Base-by-base conservation (phyloP, 1,140 invertebrate genomes). In the Cherax quadricarinatus region DNA sequence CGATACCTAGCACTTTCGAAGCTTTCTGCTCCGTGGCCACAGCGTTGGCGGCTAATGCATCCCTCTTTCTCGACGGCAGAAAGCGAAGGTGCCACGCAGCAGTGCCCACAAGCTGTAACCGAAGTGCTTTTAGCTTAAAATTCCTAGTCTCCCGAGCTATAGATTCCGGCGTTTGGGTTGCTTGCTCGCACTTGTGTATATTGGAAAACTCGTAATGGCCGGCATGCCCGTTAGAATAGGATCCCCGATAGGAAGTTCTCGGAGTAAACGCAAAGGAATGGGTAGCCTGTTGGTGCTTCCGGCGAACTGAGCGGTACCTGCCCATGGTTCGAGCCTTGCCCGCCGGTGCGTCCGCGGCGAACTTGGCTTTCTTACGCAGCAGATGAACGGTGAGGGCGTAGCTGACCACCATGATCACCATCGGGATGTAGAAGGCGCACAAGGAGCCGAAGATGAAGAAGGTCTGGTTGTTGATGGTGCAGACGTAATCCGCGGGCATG, bases 391-490 rank as follows among this genome's bases (percentile, higher is more conserved):
- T 99, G 48, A 98, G 96, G 0, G 97, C 96, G 94, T 99, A 99
- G 4, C 98, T 99, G 70, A 98, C 95, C 94, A 99, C 95, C 98
- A 99, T 99, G 82, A 99, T 98, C 6, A 97, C 96, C 81, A 99
- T 96, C 3, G 99, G 99, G 92, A 99, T 98, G 95, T 99, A 99
- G 95, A 99, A 99, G 96, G 96, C 98, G 80, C 98, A 96, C 93
- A 99, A 95, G 0, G 98, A 98, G 0, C 97, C 98, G 94, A 98
- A 97, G 6, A 98, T 97, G 96, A 97, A 98, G 95, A 98, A 98
- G 16, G 97, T 96, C 18, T 97, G 95, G 95, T 98, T 98, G 95
- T 98, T 98, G 94, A 98, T 98, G 81, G 97, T 97, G 95, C 98
- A 98, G 51, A 96, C 94, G 49, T 96, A 86, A 78, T 80, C 83